Evolutionary conservation across 2,797 vertebrate genomes (phyloP).

Genomic region (Lagocephalus sceleratus): DNA sequence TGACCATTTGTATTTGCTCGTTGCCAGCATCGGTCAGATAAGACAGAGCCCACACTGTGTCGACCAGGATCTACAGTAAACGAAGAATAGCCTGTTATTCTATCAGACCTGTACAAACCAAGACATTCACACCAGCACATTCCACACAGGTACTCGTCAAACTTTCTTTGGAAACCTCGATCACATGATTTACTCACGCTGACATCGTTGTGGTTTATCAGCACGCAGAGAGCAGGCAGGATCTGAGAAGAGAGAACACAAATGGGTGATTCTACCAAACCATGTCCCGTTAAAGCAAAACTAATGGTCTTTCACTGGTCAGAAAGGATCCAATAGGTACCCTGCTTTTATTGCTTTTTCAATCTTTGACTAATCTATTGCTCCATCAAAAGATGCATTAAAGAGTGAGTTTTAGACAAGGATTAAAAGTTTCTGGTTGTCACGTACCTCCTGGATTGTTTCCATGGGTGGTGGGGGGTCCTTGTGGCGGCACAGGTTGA

Average conservation of each 20-base stretch:
- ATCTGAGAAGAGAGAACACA: conserved; percentile 75
- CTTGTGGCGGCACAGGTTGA: conserved; percentile 98
- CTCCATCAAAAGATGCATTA: too few species aligned
- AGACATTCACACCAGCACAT: too few species aligned
- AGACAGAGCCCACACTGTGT: conserved; percentile 98
- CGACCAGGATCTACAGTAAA: conserved; percentile 89
- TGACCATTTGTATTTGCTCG: conserved; percentile 99
- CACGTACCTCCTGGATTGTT: conserved; percentile 92
- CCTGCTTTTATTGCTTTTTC: too few species aligned
- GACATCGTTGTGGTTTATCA: conserved; percentile 99
- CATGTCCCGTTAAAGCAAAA: too few species aligned
- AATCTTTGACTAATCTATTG: too few species aligned
- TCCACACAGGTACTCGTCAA: too few species aligned
- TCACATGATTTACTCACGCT: conserved; percentile 84
- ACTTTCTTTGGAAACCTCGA: too few species aligned
- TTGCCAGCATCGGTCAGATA: conserved; percentile 98
- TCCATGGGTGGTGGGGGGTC: conserved; percentile 99
- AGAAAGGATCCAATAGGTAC: too few species aligned
- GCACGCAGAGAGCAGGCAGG: conserved; percentile 93
- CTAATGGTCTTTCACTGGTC: too few species aligned
- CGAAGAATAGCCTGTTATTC: not conserved
- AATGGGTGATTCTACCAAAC: not conserved
- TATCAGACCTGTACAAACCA: not conserved
- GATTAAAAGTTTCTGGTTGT: too few species aligned
- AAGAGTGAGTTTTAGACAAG: too few species aligned